Evolutionary conservation across 2,888 invertebrate species (phyloP).

Genomic region (Orchesellides sinensis): DNA sequence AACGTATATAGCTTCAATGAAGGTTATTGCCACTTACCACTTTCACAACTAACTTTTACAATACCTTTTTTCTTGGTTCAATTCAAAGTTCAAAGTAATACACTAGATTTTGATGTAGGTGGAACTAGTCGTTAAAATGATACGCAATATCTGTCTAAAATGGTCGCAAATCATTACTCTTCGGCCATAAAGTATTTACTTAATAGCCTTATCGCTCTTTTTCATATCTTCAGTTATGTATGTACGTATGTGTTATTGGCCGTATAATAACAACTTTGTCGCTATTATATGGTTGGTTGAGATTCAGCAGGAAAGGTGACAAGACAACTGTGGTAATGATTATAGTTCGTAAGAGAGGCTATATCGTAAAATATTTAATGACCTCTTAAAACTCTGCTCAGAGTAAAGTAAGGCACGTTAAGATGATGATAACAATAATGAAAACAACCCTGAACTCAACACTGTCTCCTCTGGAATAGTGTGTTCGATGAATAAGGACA

Average conservation of each 20-base stretch:
- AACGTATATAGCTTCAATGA: constrained; percentile 44
- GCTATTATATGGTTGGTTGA: neutral
- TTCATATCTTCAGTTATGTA: constrained; percentile 24
- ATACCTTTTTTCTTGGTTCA: constrained; percentile 9
- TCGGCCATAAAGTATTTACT: constrained; percentile 40
- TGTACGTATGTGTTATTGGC: constrained; percentile 22
- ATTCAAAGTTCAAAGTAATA: constrained; percentile 6
- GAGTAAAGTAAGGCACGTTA: neutral
- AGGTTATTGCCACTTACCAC: constrained; percentile 56
- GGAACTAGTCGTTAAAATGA: constrained; percentile 18
- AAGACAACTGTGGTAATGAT: neutral
- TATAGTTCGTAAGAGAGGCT: neutral
- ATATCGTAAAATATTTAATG: constrained; percentile 28
- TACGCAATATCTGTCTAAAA: constrained; percentile 48
- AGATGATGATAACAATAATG: neutral
- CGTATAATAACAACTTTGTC: neutral
- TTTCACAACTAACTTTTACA: constrained; percentile 52
- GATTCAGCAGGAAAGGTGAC: constrained; percentile 18
- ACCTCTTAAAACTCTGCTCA: constrained; percentile 4
- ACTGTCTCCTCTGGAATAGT: neutral
- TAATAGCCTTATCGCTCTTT: constrained; percentile 44
- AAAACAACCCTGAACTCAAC: neutral
- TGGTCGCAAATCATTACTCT: constrained; percentile 43
- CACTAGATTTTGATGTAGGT: neutral
- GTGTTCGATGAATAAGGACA: neutral